phyloP scores from a whole-genome alignment of 2,113 vertebrate species.

The Otolemur garnettii region DNA sequence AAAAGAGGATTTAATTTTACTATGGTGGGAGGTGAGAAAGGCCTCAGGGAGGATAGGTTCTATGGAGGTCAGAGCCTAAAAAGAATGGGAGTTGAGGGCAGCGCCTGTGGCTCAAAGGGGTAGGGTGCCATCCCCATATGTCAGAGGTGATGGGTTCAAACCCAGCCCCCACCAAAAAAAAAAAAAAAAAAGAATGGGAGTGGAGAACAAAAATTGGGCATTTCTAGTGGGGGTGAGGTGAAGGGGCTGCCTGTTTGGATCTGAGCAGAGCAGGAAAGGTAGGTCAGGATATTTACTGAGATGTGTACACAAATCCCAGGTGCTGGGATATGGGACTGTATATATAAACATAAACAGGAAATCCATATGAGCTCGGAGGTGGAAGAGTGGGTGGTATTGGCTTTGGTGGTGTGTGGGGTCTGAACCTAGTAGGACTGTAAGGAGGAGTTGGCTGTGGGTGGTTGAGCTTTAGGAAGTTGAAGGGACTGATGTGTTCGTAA shows the following conservation, averaged over 20 bases:
- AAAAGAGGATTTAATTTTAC: conserved; percentile 55
- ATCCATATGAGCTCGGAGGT: background rate
- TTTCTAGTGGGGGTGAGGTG: background rate
- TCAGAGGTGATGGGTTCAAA: too few relatives aligned
- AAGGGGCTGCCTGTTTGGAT: background rate
- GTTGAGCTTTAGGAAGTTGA: conserved; percentile 31
- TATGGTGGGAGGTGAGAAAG: background rate
- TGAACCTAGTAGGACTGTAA: background rate
- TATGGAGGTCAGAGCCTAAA: background rate
- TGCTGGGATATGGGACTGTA: background rate
- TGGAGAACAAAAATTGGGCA: background rate
- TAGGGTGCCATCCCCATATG: too few relatives aligned
- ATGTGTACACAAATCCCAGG: conserved; percentile 19
- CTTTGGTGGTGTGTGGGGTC: conserved; percentile 22
- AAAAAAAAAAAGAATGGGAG: background rate
- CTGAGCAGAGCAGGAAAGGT: background rate
- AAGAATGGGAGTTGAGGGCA: background rate
- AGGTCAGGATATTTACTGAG: background rate
- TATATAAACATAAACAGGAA: conserved; percentile 54
- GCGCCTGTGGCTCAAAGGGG: too few relatives aligned
- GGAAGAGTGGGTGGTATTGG: conserved; percentile 18
- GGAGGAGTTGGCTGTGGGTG: conserved; percentile 42
- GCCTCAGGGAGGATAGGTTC: background rate
- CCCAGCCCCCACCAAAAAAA: too few relatives aligned
- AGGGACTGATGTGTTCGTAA: conserved; percentile 8